phyloP scores from a whole-genome alignment of 2,797 vertebrate genomes.

The Parotocinclus haroldoi region DNA sequence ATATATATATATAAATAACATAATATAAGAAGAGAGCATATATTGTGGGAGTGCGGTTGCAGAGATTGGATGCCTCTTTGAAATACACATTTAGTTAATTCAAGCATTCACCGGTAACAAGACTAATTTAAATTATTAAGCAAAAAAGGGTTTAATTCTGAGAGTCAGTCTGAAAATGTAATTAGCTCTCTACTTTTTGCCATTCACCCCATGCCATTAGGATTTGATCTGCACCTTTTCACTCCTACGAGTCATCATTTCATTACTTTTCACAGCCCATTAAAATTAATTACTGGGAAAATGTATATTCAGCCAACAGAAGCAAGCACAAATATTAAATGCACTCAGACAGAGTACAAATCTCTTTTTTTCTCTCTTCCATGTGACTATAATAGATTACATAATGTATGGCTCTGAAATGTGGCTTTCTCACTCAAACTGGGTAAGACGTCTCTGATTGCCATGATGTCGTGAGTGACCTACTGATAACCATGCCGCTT shows the following conservation, averaged over 20 bases:
- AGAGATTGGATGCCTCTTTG: neutral
- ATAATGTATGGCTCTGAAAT: slow-evolving; percentile 20
- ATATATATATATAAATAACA: no score
- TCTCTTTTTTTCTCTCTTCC: slow-evolving; percentile 14
- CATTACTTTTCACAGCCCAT: slow-evolving; percentile 13
- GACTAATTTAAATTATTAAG: slow-evolving; percentile 4
- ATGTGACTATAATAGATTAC: slow-evolving; percentile 22
- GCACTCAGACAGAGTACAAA: slow-evolving; percentile 18
- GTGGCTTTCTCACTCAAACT: slow-evolving; percentile 6
- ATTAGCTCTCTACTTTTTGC: slow-evolving; percentile 10
- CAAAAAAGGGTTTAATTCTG: slow-evolving; percentile 2
- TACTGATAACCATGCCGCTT: slow-evolving; percentile 1
- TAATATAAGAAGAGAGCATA: neutral
- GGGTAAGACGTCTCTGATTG: slow-evolving; percentile 26
- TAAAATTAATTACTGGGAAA: slow-evolving; percentile 25
- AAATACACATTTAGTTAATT: neutral
- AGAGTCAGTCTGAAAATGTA: slow-evolving; percentile 14
- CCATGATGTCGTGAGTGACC: slow-evolving; percentile 16
- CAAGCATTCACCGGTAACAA: neutral
- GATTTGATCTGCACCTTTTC: slow-evolving; percentile 9
- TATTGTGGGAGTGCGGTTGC: no score
- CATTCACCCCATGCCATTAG: slow-evolving; percentile 1
- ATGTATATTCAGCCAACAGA: slow-evolving; percentile 9
- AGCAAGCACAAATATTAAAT: slow-evolving; percentile 9
- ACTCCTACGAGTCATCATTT: slow-evolving; percentile 22